phyloP scores from a whole-genome alignment of 1,140 invertebrate species.

The Ooceraea biroi region DNA sequence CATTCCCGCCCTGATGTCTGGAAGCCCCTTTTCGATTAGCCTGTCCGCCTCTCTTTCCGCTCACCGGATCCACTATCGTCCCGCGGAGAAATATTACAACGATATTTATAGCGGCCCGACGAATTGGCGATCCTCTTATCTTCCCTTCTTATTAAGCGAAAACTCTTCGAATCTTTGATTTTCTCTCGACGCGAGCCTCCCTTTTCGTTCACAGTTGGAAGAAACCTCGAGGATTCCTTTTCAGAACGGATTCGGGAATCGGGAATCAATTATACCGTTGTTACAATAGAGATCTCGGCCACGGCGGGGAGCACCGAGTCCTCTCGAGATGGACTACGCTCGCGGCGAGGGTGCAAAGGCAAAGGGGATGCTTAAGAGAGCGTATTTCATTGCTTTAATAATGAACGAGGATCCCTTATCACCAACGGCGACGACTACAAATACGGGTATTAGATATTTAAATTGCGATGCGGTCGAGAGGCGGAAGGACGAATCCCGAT shows the following conservation, averaged over 20 bases:
- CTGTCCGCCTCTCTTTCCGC: neutral
- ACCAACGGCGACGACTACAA: slow-evolving; percentile 22
- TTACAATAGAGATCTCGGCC: slow-evolving; percentile 35
- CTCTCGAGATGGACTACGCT: slow-evolving; percentile 1
- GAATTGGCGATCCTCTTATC: slow-evolving; percentile 61
- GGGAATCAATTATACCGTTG: slow-evolving; percentile 68
- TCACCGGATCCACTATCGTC: slow-evolving; percentile 51
- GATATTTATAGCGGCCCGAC: slow-evolving; percentile 62
- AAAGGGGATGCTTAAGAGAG: slow-evolving; percentile 42
- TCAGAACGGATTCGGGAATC: slow-evolving; percentile 41
- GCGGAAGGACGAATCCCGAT: neutral
- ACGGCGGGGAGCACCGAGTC: neutral
- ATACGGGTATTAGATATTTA: slow-evolving; percentile 61
- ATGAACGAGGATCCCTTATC: slow-evolving; percentile 59
- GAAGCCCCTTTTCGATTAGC: slow-evolving; percentile 64
- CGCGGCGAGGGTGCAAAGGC: slow-evolving; percentile 24
- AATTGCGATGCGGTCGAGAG: slow-evolving; percentile 31
- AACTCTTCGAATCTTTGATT: slow-evolving; percentile 57
- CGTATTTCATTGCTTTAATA: slow-evolving; percentile 68
- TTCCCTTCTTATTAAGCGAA: slow-evolving; percentile 41
- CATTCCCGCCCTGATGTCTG: neutral
- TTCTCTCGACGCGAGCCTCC: slow-evolving; percentile 23
- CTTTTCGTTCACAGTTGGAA: neutral
- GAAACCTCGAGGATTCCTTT: slow-evolving; percentile 36
- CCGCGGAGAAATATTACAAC: slow-evolving; percentile 59